phyloP scores from a whole-genome alignment of 2,113 vertebrate genomes.

The Epinephelus fuscoguttatus region DNA sequence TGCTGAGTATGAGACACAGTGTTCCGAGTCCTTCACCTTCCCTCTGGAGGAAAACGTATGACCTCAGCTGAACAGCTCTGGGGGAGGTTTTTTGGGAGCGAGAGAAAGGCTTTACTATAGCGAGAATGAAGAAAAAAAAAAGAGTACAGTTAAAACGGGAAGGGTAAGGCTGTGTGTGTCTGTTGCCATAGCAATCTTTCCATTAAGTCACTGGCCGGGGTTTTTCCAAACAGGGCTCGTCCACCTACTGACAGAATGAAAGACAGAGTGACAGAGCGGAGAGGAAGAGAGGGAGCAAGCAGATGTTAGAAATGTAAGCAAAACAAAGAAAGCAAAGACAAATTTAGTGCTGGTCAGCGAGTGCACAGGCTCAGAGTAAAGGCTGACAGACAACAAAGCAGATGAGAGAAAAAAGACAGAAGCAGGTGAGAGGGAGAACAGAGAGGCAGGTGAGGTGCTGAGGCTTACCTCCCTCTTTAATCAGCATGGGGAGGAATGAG shows the following conservation, averaged over 20 bases:
- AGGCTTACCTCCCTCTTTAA: constrained; percentile 69
- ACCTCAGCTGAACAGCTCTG: constrained; percentile 57
- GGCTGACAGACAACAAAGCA: constrained; percentile 28
- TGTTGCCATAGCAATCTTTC: constrained; percentile 81
- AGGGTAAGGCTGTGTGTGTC: constrained; percentile 68
- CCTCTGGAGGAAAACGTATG: constrained; percentile 52
- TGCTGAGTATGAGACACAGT: constrained; percentile 20
- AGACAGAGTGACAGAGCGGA: constrained; percentile 48
- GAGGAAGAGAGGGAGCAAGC: constrained; percentile 25
- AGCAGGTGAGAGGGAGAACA: constrained; percentile 55
- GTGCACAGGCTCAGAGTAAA: constrained; percentile 44
- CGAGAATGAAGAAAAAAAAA: constrained; percentile 47
- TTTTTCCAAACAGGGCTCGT: constrained; percentile 70
- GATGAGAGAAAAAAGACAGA: constrained; percentile 26
- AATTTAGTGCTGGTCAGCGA: constrained; percentile 41
- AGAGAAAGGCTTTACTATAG: constrained; percentile 53
- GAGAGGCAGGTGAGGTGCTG: constrained; percentile 65
- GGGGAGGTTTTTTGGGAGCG: constrained; percentile 4
- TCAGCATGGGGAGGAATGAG: constrained; percentile 52
- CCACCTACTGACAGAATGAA: constrained; percentile 63
- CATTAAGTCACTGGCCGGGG: constrained; percentile 76
- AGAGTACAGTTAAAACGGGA: constrained; percentile 65
- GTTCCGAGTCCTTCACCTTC: constrained; percentile 16
- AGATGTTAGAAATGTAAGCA: constrained; percentile 54
- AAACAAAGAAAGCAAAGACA: constrained; percentile 49